Percentiles rank a stretch among this genome's conserved stretches.
Conservation (phyloP, 2,888 invertebrate species). For the Lymantria monacha region DNA sequence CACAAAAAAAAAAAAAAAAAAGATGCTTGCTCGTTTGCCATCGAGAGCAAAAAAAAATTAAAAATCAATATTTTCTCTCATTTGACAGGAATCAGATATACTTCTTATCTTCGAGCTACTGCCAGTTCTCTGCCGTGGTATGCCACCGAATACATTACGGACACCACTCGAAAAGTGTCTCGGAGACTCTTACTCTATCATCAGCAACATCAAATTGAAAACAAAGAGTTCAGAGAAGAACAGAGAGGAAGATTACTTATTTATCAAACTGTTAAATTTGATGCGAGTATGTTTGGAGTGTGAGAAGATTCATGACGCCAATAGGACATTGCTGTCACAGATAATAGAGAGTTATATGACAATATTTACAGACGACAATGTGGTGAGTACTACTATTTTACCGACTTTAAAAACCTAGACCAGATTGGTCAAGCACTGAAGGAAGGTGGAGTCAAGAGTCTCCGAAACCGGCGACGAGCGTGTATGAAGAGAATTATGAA, state of each 20-base stretch:
- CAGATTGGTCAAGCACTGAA: no score
- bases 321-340: slow-evolving; percentile 76
- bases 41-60: no score
- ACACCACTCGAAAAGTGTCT: slow-evolving; percentile 77
- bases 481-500: no score
- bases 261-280: slow-evolving; percentile 47
- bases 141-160: slow-evolving; percentile 81
- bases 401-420: no score
- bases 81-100: slow-evolving; percentile 67
- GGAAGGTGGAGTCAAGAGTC: no score
- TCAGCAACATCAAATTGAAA: slow-evolving; percentile 23
- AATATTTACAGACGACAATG: slow-evolving; percentile 64
- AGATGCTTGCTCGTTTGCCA: no score
- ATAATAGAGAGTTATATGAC: slow-evolving; percentile 73
- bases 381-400: slow-evolving; percentile 47
- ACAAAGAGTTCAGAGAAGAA: background rate
- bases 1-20: no score
- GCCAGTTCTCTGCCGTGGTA: slow-evolving; percentile 78
- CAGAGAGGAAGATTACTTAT: slow-evolving; percentile 37
- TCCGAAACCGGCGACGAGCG: no score
- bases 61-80: background rate
- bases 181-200: slow-evolving; percentile 47
- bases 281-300: slow-evolving; percentile 70
- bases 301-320: slow-evolving; percentile 82
- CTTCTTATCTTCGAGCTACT: slow-evolving; percentile 75